These are phyloP conservation scores for Microcebus lehilahytsara DNA, from an alignment of 2,113 vertebrate species.

Conservation along the genomic window DNA sequence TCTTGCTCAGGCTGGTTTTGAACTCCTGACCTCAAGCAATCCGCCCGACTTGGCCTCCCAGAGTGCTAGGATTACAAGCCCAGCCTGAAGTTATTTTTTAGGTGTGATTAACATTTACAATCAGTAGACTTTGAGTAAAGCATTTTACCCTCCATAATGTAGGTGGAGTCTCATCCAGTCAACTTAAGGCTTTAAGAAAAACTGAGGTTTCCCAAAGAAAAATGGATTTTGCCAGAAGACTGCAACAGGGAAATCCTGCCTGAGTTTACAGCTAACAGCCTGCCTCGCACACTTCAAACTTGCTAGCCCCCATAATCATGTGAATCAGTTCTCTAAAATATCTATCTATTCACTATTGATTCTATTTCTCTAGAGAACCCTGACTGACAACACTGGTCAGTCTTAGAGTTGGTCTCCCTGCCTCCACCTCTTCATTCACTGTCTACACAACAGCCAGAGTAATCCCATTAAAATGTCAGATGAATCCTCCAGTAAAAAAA, in stretches of 20 bases:
- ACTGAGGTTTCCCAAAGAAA: not conserved
- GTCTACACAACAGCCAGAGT: not conserved
- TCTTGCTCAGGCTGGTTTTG: no score
- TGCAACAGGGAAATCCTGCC: not conserved
- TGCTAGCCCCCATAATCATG: not conserved
- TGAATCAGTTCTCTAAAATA: not conserved
- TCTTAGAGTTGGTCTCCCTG: not conserved
- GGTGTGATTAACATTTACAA: not conserved
- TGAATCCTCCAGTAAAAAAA: not conserved
- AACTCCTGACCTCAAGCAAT: no score
- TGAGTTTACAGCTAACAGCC: not conserved
- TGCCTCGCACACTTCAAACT: not conserved
- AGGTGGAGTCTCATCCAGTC: not conserved
- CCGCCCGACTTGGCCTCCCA: no score
- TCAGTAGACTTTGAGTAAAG: not conserved
- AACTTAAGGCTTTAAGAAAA: not conserved
- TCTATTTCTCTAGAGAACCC: not conserved
- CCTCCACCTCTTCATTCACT: not conserved
- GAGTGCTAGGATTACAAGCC: no score
- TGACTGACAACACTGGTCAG: not conserved
- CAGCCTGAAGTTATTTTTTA: not conserved
- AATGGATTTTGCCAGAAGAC: not conserved
- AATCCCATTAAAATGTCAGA: not conserved
- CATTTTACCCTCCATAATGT: not conserved
- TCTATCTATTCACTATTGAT: not conserved